Conservation (phyloP, 2,888 invertebrate genomes). For the Iphiclides podalirius region DNA sequence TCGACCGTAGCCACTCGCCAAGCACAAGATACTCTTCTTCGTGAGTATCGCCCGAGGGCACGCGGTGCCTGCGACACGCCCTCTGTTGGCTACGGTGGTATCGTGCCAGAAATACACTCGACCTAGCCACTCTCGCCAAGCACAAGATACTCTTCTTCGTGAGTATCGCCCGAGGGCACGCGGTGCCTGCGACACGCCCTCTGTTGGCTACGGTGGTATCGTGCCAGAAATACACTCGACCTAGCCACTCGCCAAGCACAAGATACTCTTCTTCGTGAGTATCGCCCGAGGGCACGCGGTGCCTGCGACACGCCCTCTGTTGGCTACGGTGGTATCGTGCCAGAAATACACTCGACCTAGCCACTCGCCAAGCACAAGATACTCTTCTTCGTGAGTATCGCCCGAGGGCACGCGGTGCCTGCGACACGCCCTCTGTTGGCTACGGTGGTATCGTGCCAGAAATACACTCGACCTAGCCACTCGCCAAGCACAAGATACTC, state of each 20-base stretch:
- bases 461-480: conserved; percentile 92
- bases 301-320: conserved; percentile 87
- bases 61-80: conserved; percentile 80
- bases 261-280: conserved; percentile 95
- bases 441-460: conserved; percentile 95
- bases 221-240: conserved; percentile 95
- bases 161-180: too few species aligned
- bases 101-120: conserved; percentile 94
- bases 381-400: conserved; percentile 94
- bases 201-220: conserved; percentile 94
- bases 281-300: too few species aligned
- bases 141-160: conserved; percentile 96
- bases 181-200: conserved; percentile 83
- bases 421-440: conserved; percentile 89
- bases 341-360: conserved; percentile 94
- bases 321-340: conserved; percentile 93
- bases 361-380: conserved; percentile 92
- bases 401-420: conserved; percentile 81
- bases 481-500: conserved; percentile 92
- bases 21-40: conserved; percentile 94
- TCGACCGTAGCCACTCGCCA: conserved; percentile 91
- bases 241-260: conserved; percentile 90
- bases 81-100: conserved; percentile 95
- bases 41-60: too few species aligned
- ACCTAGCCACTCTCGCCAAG: conserved; percentile 91